Percentiles rank a stretch among this genome's conserved stretches.
Conservation (phyloP, 2,888 invertebrate species). For the Orgyia antiqua region DNA sequence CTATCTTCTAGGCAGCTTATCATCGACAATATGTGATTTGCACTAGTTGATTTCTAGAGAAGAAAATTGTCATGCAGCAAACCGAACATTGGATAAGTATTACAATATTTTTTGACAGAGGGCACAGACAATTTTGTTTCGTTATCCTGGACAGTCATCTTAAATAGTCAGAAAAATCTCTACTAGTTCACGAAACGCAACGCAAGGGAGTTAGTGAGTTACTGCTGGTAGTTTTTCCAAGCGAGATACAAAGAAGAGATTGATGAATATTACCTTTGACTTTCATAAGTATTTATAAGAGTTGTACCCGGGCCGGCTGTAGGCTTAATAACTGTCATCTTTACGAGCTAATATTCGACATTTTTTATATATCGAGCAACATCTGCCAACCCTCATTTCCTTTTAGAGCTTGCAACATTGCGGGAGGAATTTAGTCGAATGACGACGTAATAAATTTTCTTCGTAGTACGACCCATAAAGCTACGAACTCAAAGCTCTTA, state of each 20-base stretch:
- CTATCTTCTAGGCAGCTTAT: too few species aligned
- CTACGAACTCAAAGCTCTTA: constrained; percentile 25
- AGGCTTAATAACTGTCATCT: constrained; percentile 49
- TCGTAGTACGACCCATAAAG: constrained; percentile 58
- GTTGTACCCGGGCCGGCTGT: constrained; percentile 14
- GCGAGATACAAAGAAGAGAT: constrained; percentile 2
- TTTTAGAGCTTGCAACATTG: constrained; percentile 43
- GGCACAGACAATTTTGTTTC: too few species aligned
- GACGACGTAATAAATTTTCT: constrained; percentile 59
- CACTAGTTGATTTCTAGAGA: too few species aligned
- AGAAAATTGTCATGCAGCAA: too few species aligned
- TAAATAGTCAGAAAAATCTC: too few species aligned
- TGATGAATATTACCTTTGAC: constrained; percentile 25
- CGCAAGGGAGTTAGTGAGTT: too few species aligned
- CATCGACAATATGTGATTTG: too few species aligned
- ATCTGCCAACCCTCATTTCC: constrained; percentile 57
- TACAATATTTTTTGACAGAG: too few species aligned
- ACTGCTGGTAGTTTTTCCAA: too few species aligned
- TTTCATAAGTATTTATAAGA: constrained; percentile 21
- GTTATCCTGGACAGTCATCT: too few species aligned
- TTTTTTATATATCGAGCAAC: constrained; percentile 27
- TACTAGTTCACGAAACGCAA: too few species aligned
- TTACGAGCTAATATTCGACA: constrained; percentile 45
- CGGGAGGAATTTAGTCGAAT: constrained; percentile 54
- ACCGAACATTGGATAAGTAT: too few species aligned